These are phyloP conservation scores for Rhineura floridana DNA, from an alignment of 2,113 vertebrate species.

Conservation along the genomic window DNA sequence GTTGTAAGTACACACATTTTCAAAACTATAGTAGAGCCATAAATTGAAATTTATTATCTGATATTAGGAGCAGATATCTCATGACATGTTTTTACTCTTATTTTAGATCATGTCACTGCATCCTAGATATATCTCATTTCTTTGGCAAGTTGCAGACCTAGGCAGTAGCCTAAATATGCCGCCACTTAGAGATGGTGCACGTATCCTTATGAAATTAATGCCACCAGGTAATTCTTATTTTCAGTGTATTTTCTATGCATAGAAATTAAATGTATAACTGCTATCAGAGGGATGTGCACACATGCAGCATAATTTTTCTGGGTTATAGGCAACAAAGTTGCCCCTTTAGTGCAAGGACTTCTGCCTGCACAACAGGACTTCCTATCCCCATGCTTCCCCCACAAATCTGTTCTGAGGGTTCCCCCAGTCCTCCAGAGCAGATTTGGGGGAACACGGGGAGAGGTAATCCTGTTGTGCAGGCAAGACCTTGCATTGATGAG, in stretches of 20 bases:
- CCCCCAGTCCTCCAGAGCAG: too few species aligned
- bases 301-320: not conserved
- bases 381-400: too few species aligned
- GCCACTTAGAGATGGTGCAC: slow-evolving; percentile 94
- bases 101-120: slow-evolving; percentile 98
- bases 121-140: slow-evolving; percentile 97
- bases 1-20: slow-evolving; percentile 83
- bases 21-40: not conserved
- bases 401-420: too few species aligned
- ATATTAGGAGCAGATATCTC: not conserved
- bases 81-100: slow-evolving; percentile 44
- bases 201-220: slow-evolving; percentile 99
- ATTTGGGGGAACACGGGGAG: too few species aligned
- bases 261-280: not conserved
- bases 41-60: not conserved
- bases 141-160: slow-evolving; percentile 98
- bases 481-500: too few species aligned
- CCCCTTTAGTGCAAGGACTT: too few species aligned
- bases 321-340: too few species aligned
- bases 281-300: not conserved
- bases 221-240: slow-evolving; percentile 86
- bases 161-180: slow-evolving; percentile 98
- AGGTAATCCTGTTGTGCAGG: too few species aligned
- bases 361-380: too few species aligned
- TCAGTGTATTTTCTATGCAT: not conserved